Base-by-base conservation (phyloP, 2,113 vertebrate genomes). In the Nestor notabilis region DNA sequence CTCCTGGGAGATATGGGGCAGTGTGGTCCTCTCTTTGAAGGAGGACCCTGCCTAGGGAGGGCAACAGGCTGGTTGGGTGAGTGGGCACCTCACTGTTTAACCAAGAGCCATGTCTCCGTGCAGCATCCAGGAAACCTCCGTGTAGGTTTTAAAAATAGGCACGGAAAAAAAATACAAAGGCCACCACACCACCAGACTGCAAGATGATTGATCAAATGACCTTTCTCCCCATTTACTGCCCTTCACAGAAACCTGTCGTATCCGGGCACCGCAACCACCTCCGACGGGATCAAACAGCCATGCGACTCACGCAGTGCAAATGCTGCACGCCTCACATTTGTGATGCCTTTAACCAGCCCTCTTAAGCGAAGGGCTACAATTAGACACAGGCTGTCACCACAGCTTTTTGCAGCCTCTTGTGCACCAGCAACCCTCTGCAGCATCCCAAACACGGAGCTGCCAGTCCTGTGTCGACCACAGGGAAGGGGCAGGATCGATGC, bases 81-180 rank as follows among this genome's bases (percentile, higher is more conserved):
- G 47, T 0, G 10, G 39, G n/a, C 52, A 39, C 21, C 49, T 72
- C 74, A 18, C 46, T 17, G 39, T 21, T 86, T 46, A 74, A 69
- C 2, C 9, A 82, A 23, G 49, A 95, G 39, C 27, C 0, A 0
- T 3, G 3, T 78, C 46, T 35, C 68, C 1, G 0, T 0, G 0
- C 50, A 39, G 35, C 64, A 44, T 44, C 79, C 66, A 6, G 2
- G 83, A 79, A 87, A 82, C 72, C 71, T 52, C 76, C 29, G 31
- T 3, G 0, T 4, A n/a, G 56, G 29, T 37, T 95, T 92, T 70
- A 56, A 86, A 95, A 89, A 81, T 1, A 71, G 33, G 68, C 88
- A n/a, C 44, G 25, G 47, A n/a, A n/a, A n/a, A n/a, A n/a, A n/a
- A n/a, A n/a, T n/a, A 18, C 69, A 95, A 92, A 96, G 92, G 93